These are phyloP conservation scores for Notolepis coatsorum DNA, from an alignment of 2,797 vertebrate genomes.

Conservation along the genomic window DNA sequence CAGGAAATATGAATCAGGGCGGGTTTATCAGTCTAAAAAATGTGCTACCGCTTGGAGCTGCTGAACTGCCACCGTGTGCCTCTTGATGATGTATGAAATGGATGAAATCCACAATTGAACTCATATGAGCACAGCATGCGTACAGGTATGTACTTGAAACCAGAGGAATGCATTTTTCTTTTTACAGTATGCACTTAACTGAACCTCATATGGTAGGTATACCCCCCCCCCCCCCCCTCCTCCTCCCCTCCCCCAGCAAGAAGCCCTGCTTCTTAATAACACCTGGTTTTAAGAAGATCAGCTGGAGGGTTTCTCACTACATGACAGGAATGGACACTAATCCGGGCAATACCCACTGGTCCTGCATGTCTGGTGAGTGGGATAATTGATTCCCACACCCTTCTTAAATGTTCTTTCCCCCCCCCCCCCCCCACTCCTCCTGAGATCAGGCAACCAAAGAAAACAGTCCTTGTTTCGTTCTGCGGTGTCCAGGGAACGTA, in stretches of 20 bases:
- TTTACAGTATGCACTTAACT: slow-evolving; percentile 69
- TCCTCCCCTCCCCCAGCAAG: no score
- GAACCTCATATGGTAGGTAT: slow-evolving; percentile 35
- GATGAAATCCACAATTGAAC: no score
- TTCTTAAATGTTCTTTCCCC: slow-evolving; percentile 68
- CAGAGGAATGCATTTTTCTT: slow-evolving; percentile 60
- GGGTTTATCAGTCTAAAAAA: neutral
- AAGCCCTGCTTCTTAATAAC: slow-evolving; percentile 73
- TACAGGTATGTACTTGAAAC: slow-evolving; percentile 69
- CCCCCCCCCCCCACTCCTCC: slow-evolving; percentile 56
- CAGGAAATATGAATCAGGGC: neutral
- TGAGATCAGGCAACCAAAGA: slow-evolving; percentile 52
- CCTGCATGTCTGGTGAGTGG: slow-evolving; percentile 71
- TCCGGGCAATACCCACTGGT: slow-evolving; percentile 77
- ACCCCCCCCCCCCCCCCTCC: no score
- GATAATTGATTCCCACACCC: slow-evolving; percentile 81
- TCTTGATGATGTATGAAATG: slow-evolving; percentile 43
- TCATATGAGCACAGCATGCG: slow-evolving; percentile 45
- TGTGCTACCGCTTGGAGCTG: neutral
- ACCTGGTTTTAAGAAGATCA: slow-evolving; percentile 80
- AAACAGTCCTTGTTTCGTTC: slow-evolving; percentile 66
- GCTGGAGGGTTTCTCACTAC: slow-evolving; percentile 75
- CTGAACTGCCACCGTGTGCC: neutral
- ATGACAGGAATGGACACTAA: slow-evolving; percentile 81
- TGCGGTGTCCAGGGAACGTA: slow-evolving; percentile 55